Conservation (phyloP, 1,140 invertebrate genomes). For the Psilanteris sp. region DNA sequence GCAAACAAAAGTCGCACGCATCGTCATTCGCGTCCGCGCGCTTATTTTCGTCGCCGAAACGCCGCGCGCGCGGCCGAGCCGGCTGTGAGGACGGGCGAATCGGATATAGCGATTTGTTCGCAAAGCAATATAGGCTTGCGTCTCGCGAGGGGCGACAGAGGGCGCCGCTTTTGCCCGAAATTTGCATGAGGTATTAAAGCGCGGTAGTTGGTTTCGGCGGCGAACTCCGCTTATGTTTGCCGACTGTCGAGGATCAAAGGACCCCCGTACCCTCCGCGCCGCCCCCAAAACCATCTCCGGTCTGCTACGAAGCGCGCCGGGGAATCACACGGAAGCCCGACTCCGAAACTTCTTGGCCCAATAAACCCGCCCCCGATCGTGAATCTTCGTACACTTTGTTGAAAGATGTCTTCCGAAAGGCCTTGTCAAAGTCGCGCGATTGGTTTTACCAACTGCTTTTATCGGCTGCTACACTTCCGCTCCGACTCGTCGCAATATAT, state of each 20-base stretch:
- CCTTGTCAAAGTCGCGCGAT: conserved; percentile 44
- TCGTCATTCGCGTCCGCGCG: conserved; percentile 37
- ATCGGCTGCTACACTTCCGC: conserved; percentile 45
- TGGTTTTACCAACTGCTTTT: conserved; percentile 63
- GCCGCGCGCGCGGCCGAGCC: conserved; percentile 19
- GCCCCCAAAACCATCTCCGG: conserved; percentile 3
- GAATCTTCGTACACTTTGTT: conserved; percentile 58
- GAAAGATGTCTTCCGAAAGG: conserved; percentile 46
- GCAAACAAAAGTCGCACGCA: conserved; percentile 39
- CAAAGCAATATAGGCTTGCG: conserved; percentile 78
- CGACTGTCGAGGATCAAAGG: conserved; percentile 80
- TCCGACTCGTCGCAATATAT: conserved; percentile 62
- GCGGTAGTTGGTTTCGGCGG: conserved; percentile 74
- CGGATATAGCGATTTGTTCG: conserved; percentile 79
- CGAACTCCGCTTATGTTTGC: conserved; percentile 76
- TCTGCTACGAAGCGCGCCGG: conserved; percentile 7
- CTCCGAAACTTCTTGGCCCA: conserved; percentile 45
- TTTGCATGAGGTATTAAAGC: conserved; percentile 81
- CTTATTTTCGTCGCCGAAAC: conserved; percentile 29
- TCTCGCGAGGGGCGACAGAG: conserved; percentile 63
- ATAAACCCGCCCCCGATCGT: neutral
- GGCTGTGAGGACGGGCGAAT: conserved; percentile 63
- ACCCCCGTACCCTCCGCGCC: conserved; percentile 38
- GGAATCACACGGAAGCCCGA: conserved; percentile 13
- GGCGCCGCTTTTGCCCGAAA: conserved; percentile 75